These are phyloP conservation scores for Arctocebus calabarensis DNA, from an alignment of 2,797 vertebrate genomes.

Conservation along the genomic window DNA sequence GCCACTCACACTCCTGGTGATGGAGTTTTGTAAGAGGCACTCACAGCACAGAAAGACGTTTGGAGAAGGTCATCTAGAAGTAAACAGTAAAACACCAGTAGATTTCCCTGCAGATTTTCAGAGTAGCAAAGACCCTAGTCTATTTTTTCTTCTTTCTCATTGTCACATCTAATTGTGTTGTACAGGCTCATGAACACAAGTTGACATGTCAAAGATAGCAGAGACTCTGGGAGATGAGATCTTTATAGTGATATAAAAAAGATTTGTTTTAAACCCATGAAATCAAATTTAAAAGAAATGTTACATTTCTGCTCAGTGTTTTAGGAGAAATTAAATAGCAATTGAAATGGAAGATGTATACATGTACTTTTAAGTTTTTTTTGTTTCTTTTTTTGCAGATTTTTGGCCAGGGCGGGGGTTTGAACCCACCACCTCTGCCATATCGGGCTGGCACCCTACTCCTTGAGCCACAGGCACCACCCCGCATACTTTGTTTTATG, in stretches of 20 bases:
- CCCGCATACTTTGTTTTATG: neutral
- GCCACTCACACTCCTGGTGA: constrained; percentile 77
- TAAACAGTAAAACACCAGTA: constrained; percentile 80
- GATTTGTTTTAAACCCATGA: neutral
- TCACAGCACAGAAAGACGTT: constrained; percentile 76
- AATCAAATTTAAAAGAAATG: constrained; percentile 37
- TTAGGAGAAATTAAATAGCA: constrained; percentile 49
- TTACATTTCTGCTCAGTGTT: constrained; percentile 27
- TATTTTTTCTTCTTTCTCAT: neutral
- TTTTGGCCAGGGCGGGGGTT: too few species aligned
- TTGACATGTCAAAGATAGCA: constrained; percentile 73
- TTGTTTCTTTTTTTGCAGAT: too few species aligned
- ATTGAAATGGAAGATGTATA: neutral
- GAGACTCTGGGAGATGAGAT: neutral
- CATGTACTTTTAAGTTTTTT: neutral
- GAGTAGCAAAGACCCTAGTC: neutral
- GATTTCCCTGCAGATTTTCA: constrained; percentile 77
- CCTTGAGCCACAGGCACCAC: too few species aligned
- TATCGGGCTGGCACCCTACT: too few species aligned
- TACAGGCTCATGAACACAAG: constrained; percentile 53
- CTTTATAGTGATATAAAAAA: constrained; percentile 18
- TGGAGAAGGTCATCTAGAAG: constrained; percentile 80
- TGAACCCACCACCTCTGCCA: too few species aligned
- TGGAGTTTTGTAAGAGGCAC: constrained; percentile 64
- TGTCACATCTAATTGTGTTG: constrained; percentile 77